A percentile compares a stretch with the other conserved stretches of the same genome.
These are phyloP conservation scores for Turdus rufiventris DNA, from an alignment of 2,113 vertebrate genomes.

Conservation along the genomic window DNA sequence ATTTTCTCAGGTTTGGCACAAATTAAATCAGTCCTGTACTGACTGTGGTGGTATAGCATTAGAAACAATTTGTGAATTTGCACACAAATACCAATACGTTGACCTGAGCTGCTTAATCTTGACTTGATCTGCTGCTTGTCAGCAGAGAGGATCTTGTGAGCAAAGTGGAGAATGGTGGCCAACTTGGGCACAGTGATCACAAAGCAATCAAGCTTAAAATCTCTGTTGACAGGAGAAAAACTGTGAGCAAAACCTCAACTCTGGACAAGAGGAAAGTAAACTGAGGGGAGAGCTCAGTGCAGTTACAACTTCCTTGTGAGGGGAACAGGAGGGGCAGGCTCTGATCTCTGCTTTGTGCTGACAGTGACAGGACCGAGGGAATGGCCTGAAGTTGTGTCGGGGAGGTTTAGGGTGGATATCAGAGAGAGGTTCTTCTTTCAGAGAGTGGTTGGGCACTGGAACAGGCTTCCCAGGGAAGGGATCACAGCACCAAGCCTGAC, in stretches of 20 bases:
- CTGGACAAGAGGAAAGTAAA: neutral
- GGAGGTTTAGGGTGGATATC: accelerated
- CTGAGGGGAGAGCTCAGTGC: neutral
- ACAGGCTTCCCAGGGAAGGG: neutral
- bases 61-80: neutral
- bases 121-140: neutral
- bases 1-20: neutral
- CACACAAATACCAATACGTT: neutral
- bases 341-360: neutral
- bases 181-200: neutral
- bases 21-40: neutral
- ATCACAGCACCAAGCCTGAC: neutral
- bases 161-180: neutral
- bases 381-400: neutral
- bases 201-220: neutral
- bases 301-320: accelerated
- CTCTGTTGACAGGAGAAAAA: neutral
- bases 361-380: accelerated
- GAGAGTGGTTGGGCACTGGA: accelerated
- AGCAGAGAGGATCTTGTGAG: neutral
- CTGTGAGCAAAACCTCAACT: neutral
- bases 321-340: neutral
- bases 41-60: neutral
- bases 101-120: neutral
- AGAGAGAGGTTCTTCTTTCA: accelerated